These are phyloP conservation scores for Sycophaga agraensis DNA, from an alignment of 1,140 invertebrate species.

Conservation along the genomic window DNA sequence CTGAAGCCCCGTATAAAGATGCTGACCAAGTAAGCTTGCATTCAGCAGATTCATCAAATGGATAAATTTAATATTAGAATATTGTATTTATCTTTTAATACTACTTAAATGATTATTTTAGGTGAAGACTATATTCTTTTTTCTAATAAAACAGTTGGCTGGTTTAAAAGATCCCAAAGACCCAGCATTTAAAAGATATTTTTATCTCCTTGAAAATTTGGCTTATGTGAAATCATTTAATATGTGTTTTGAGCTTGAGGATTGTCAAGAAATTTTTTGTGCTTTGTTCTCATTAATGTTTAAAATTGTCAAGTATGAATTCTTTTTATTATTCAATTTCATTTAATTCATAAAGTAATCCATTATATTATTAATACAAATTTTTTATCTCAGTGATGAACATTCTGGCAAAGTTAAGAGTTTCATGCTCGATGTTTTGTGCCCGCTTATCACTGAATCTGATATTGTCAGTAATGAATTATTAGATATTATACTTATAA, in stretches of 20 bases:
- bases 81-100: slow-evolving; percentile 19
- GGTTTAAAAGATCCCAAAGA: slow-evolving; percentile 95
- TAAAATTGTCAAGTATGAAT: slow-evolving; percentile 88
- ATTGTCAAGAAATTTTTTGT: slow-evolving; percentile 96
- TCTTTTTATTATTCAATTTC: neutral
- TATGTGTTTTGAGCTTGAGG: slow-evolving; percentile 97
- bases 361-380: neutral
- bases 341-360: neutral
- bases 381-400: slow-evolving; percentile 74
- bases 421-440: slow-evolving; percentile 94
- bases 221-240: slow-evolving; percentile 99
- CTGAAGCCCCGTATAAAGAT: slow-evolving; percentile 97
- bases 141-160: slow-evolving; percentile 91
- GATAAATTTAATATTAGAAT: neutral
- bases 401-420: slow-evolving; percentile 94
- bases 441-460: slow-evolving; percentile 91
- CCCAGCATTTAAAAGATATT: slow-evolving; percentile 96
- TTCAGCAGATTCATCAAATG: no score
- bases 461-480: slow-evolving; percentile 93
- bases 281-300: slow-evolving; percentile 94
- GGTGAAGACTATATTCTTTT: slow-evolving; percentile 88
- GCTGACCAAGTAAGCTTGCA: slow-evolving; percentile 81
- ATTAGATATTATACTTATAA: slow-evolving; percentile 90
- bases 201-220: slow-evolving; percentile 93
- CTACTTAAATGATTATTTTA: no score